Percentiles rank a stretch among this genome's conserved stretches.
phyloP scores from a whole-genome alignment of 2,888 invertebrate genomes.

The Alcis repandata region DNA sequence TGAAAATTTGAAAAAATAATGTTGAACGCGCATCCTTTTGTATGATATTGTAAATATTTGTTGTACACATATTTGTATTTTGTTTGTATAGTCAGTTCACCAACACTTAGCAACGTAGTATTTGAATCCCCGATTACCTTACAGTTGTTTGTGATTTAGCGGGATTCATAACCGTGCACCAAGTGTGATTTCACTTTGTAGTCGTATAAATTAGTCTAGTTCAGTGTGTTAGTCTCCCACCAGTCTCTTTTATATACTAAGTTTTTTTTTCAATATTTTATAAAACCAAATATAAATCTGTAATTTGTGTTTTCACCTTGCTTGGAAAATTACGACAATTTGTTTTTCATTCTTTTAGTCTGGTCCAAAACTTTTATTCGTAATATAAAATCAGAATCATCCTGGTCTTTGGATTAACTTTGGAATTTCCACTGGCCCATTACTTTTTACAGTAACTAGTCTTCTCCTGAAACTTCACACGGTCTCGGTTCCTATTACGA shows the following conservation, averaged over 20 bases:
- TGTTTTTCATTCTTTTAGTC: no score
- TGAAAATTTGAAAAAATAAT: neutral
- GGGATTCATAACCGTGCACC: constrained; percentile 3
- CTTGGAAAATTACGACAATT: no score
- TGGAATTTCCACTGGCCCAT: no score
- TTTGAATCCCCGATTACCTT: neutral
- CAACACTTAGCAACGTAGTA: constrained; percentile 2
- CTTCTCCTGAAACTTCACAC: neutral
- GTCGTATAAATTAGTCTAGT: no score
- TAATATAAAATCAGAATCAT: no score
- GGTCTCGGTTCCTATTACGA: neutral
- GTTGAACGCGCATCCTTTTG: neutral
- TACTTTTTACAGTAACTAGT: no score
- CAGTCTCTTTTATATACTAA: neutral
- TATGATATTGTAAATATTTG: constrained; percentile 26
- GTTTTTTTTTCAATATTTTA: no score
- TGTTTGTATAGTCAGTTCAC: constrained; percentile 4
- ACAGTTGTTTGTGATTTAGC: neutral
- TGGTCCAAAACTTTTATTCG: no score
- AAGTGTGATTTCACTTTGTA: neutral
- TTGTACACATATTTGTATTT: constrained; percentile 1
- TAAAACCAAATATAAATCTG: no score
- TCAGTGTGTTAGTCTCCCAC: no score
- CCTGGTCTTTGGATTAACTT: no score
- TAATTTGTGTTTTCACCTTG: no score